Evolutionary conservation across 1,140 invertebrate genomes (phyloP), one percentile per base, ranked within the genome.

Genomic region (Rhagoletis zephyria): DNA sequence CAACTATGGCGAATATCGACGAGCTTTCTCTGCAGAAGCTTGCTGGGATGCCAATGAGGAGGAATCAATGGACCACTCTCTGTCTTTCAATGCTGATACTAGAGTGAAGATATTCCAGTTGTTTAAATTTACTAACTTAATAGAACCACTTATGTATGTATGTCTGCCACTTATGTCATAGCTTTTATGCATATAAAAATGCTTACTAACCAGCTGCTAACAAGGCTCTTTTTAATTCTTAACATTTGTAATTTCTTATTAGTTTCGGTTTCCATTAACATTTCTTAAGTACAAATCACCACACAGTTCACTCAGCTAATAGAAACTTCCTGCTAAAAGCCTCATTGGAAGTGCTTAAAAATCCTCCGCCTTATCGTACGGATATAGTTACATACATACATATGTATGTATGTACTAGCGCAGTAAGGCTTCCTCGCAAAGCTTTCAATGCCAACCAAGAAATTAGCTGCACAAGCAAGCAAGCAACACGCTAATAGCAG

Each of bases 361-460:
- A 81, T 81, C 74, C 48, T 81, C 48, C 74, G 45, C 48, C 45
- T 81, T 81, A 81, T 56, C 48, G 74, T 1, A 30, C 30, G 30
- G 30, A 30, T 30, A 30, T 30, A 30, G 30, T 30, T 30, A 30
- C 30, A 30, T 12, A 30, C 30, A 30, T 12, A 4, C 67, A 30
- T 30, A 30, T 30, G 7, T 63, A 63, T 63, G 61, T 4, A 3
- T 63, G 4, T 9, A 6, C 61, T 56, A 5, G 67, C 40, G 40
- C 45, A 45, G 40, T 74, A 81, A 19, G 48, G 48, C 74, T 81
- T 81, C 74, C 30, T 56, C 74, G 45, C 48, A 19, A 19, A 81
- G n/a, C 4, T 30, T 81, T 81, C 74, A 81, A 51, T 51, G 74
- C 74, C 74, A 81, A 81, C 74, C 48, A 56, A 81, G 74, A 81